Evolutionary conservation across 64 coral and sea anemone genomes (phyloP), one percentile per base, ranked within the genome.

Genomic region (Astreopora myriophthalma): DNA sequence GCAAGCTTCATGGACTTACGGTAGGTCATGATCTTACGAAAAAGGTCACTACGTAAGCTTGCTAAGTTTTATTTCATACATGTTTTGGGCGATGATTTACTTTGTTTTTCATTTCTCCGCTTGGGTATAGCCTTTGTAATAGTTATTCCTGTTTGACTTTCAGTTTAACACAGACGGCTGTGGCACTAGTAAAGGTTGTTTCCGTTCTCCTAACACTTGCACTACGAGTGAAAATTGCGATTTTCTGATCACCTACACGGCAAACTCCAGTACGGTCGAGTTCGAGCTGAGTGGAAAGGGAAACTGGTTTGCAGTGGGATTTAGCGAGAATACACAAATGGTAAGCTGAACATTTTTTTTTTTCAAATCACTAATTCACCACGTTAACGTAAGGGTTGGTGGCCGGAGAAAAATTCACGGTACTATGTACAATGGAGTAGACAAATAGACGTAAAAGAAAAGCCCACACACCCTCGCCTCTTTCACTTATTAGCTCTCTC

Each of bases 281-380:
- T 94, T 94, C 49, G 93, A 94, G 71, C 71, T 94, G 1, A 90
- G 87, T 11, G 88, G 46, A 0, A 94, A 69, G 38, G 71, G 40
- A 5, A 8, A 63, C 20, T 94, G 93, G 93, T 51, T 71, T 10
- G 78, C 71, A 75, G 72, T 71, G 23, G 93, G 93, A 9, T 94
- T 94, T 30, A 94, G 87, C 20, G 13, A 89, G 65, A 5, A 28
- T 37, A 10, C 34, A 57, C 0, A 0, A 24, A 94, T 94, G 92
- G 92, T 94, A 61, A 62, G 65, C 49, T 46, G 1, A 46, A 55
- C 10, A 0, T 55, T 55, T n/a, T n/a, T n/a, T n/a, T n/a, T n/a
- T n/a, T 55, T 76, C 20, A 22, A n/a, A 48, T 26, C 26, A 35
- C n/a, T n/a, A n/a, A n/a, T n/a, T n/a, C n/a, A n/a, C n/a, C 13